Evolutionary conservation across 2,113 vertebrate genomes (phyloP), one percentile per base, ranked within the genome.

Genomic region (Catharus bicknelli): DNA sequence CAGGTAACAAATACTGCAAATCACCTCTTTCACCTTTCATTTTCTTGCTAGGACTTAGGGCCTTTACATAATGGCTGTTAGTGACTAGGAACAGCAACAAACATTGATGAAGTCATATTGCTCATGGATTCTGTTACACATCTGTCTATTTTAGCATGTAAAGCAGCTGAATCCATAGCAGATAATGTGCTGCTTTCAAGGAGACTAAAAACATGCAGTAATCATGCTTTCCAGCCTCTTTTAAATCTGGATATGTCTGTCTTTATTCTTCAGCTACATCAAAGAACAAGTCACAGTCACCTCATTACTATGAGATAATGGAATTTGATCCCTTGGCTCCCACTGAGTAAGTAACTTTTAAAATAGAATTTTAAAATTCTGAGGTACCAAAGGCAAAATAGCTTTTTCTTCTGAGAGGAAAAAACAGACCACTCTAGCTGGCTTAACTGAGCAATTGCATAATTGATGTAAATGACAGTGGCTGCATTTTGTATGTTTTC

Each of bases 301-400:
- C 95, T 96, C 96, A 95, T 95, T 98, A 98, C 95, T 98, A 97
- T 0, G 97, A 98, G 30, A 88, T 98, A 75, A 98, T 98, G 97
- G 98, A 98, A 79, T 98, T 98, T 81, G 98, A 98, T 95, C 98
- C 98, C 42, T 96, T 98, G 80, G 97, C 97, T 86, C 97, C 94
- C 54, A 92, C 96, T 76, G 97, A 98, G 98, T 98, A 96, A 98
- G 98, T 98, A 76, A 90, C 81, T 96, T 80, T 70, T 83, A 32
- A 86, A 76, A 43, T 32, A 70, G 21, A 74, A 30, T 6, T 85
- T 67, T 67, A 43, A 67, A 76, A 59, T 88, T 63, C 14, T 59
- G 74, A 57, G 36, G 45, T 93, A 61, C 50, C 29, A 68, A 72
- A 84, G 68, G 48, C 40, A 75, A 69, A 32, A 27, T 36, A 55